A percentile compares a stretch with the other conserved stretches of the same genome.
Conservation (phyloP, 2,888 invertebrate genomes). For the Chrysina gloriosa region DNA sequence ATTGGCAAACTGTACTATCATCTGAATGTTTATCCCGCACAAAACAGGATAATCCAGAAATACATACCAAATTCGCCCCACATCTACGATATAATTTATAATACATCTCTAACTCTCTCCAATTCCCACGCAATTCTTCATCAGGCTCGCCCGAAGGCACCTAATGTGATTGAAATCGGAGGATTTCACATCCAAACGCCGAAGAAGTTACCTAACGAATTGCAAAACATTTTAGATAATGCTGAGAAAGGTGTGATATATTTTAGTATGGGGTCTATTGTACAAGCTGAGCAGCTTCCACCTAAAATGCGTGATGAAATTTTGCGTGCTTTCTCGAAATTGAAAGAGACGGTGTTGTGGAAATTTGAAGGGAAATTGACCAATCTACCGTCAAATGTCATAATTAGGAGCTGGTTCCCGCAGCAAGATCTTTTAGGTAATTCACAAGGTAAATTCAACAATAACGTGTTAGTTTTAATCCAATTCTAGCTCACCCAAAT, state of each 20-base stretch:
- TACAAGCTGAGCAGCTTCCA: slow-evolving; percentile 69
- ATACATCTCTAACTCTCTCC: slow-evolving; percentile 54
- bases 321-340: slow-evolving; percentile 68
- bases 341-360: slow-evolving; percentile 69
- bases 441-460: background rate
- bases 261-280: slow-evolving; percentile 72
- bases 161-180: slow-evolving; percentile 70
- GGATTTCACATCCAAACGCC: slow-evolving; percentile 64
- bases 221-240: slow-evolving; percentile 67
- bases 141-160: slow-evolving; percentile 66
- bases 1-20: slow-evolving; percentile 53
- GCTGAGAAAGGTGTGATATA: slow-evolving; percentile 69
- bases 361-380: slow-evolving; percentile 66
- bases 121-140: slow-evolving; percentile 67
- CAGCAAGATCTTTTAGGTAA: slow-evolving; percentile 58
- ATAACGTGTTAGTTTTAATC: background rate
- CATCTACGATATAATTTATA: slow-evolving; percentile 52
- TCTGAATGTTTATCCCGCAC: slow-evolving; percentile 51
- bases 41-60: slow-evolving; percentile 52
- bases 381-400: slow-evolving; percentile 62
- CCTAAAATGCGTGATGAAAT: slow-evolving; percentile 67
- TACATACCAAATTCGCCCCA: slow-evolving; percentile 54
- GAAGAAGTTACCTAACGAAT: slow-evolving; percentile 60
- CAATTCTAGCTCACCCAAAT: slow-evolving; percentile 48
- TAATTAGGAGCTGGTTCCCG: slow-evolving; percentile 63